phyloP scores from a whole-genome alignment of 2,797 vertebrate species.

The Choloepus didactylus region DNA sequence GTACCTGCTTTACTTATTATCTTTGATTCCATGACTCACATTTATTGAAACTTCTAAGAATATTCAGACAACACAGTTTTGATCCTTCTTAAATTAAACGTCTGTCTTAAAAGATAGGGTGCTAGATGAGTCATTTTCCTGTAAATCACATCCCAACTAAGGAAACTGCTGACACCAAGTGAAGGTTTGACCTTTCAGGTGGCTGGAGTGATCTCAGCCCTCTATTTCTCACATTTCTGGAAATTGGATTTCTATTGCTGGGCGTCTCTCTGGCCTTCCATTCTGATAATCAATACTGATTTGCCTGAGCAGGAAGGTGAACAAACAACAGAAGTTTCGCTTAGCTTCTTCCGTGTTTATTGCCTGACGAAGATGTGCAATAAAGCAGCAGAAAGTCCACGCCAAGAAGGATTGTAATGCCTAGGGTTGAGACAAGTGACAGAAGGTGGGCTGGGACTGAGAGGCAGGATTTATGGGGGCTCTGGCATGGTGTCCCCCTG shows the following conservation, averaged over 20 bases:
- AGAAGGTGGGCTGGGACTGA: neutral
- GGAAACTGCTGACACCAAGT: neutral
- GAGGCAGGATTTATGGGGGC: neutral
- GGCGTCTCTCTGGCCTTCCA: neutral
- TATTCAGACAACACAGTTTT: neutral
- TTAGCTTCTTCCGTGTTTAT: neutral
- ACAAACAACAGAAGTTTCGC: neutral
- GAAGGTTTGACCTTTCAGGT: neutral
- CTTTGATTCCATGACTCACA: constrained; percentile 33
- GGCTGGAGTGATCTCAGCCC: neutral
- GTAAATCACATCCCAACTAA: neutral
- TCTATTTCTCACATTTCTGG: neutral
- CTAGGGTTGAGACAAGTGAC: neutral
- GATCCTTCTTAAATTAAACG: neutral
- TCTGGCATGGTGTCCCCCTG: neutral
- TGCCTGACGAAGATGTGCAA: neutral
- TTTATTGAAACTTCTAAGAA: constrained; percentile 31
- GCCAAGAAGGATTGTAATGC: neutral
- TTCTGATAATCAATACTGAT: neutral
- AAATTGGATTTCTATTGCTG: neutral
- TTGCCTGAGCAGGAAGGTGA: neutral
- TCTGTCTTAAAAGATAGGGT: neutral
- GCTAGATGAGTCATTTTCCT: constrained; percentile 14
- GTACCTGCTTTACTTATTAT: neutral
- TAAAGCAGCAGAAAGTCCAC: neutral